Evolutionary conservation across 1,140 invertebrate genomes (phyloP).

Genomic region (Trinorchestia longiramus): DNA sequence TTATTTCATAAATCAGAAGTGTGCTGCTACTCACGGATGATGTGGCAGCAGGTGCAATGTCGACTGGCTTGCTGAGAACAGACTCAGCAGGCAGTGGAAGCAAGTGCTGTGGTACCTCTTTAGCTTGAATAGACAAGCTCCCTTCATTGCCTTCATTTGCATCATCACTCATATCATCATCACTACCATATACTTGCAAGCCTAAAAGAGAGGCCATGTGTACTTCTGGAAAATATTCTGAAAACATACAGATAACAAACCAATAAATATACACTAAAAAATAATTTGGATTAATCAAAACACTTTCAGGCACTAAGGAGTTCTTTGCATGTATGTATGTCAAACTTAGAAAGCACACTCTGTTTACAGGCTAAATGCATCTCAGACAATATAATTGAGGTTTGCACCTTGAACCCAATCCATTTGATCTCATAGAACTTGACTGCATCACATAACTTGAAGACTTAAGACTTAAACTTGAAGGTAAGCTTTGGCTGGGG

Average conservation of each 20-base stretch:
- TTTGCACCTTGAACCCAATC: too few relatives aligned
- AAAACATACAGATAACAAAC: background rate
- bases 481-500: too few relatives aligned
- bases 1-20: background rate
- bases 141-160: background rate
- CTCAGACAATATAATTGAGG: too few relatives aligned
- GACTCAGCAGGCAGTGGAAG: conserved; percentile 59
- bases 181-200: conserved; percentile 62
- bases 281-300: too few relatives aligned
- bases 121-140: background rate
- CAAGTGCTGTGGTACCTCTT: conserved; percentile 58
- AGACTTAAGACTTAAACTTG: too few relatives aligned
- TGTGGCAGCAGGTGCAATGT: conserved; percentile 61
- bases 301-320: too few relatives aligned
- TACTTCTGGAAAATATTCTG: background rate
- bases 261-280: background rate
- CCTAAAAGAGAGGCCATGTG: conserved; percentile 60
- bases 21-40: conserved; percentile 59
- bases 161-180: conserved; percentile 55
- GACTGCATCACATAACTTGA: too few relatives aligned
- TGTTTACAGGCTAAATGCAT: too few relatives aligned
- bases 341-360: too few relatives aligned
- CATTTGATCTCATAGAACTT: too few relatives aligned
- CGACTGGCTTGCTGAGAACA: conserved; percentile 58
- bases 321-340: too few relatives aligned